Conservation (phyloP, 2,797 vertebrate species). For the Moxostoma hubbsi region DNA sequence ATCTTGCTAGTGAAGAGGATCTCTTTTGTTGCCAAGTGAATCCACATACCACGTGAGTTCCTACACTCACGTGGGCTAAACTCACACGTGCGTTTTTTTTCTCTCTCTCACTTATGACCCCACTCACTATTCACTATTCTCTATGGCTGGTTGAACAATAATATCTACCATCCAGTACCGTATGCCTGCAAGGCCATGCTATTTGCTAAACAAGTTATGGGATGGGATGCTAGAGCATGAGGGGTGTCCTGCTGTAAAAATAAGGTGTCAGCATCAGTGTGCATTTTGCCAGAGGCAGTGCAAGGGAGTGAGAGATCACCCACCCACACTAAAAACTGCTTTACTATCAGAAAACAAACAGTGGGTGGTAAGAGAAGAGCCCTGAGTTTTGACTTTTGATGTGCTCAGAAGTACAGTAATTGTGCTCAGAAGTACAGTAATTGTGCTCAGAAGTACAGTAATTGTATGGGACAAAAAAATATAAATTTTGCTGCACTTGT, state of each 20-base stretch:
- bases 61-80: slow-evolving; percentile 60
- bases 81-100: slow-evolving; percentile 48
- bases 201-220: slow-evolving; percentile 29
- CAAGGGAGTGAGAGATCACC: slow-evolving; percentile 52
- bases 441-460: slow-evolving; percentile 4
- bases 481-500: slow-evolving; percentile 9
- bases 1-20: slow-evolving; percentile 5
- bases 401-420: slow-evolving; percentile 1
- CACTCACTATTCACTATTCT: slow-evolving; percentile 24
- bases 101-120: slow-evolving; percentile 48
- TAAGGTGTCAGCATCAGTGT: slow-evolving; percentile 37
- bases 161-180: slow-evolving; percentile 39
- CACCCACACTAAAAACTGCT: slow-evolving; percentile 55
- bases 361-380: slow-evolving; percentile 40
- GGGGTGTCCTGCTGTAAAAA: slow-evolving; percentile 47
- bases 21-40: slow-evolving; percentile 15
- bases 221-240: slow-evolving; percentile 37
- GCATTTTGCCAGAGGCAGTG: slow-evolving; percentile 30
- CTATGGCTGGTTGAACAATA: slow-evolving; percentile 58
- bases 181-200: slow-evolving; percentile 33
- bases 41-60: slow-evolving; percentile 44
- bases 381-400: slow-evolving; percentile 13
- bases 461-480: not conserved
- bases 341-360: slow-evolving; percentile 58
- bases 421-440: not conserved